A percentile compares a stretch with the other conserved stretches of the same genome.
These are phyloP conservation scores for Channallabes apus DNA, from an alignment of 2,797 vertebrate genomes.

Conservation along the genomic window DNA sequence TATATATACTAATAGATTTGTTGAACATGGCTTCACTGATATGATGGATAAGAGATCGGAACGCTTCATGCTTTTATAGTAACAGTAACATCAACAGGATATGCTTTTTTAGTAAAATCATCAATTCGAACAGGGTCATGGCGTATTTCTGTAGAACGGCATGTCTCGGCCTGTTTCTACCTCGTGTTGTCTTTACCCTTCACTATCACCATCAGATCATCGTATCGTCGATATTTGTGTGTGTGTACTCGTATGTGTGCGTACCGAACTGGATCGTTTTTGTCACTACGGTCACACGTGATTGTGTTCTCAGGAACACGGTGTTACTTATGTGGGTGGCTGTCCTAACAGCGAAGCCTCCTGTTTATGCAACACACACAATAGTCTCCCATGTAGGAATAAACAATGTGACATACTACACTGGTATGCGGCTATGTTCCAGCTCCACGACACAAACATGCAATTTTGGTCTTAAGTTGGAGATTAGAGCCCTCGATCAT, in stretches of 20 bases:
- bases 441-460: slow-evolving; percentile 8
- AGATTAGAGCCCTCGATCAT: background rate
- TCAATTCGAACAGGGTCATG: background rate
- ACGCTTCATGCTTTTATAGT: background rate
- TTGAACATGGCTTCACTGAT: background rate
- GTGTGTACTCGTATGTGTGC: background rate
- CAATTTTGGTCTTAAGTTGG: slow-evolving; percentile 31
- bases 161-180: background rate
- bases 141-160: background rate
- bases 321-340: slow-evolving; percentile 19
- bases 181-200: background rate
- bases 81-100: background rate
- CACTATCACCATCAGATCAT: background rate
- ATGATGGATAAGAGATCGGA: too few species aligned
- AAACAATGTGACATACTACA: slow-evolving; percentile 17
- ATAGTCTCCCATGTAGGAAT: background rate
- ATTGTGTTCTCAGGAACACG: slow-evolving; percentile 5
- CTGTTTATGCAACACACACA: slow-evolving; percentile 24
- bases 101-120: background rate
- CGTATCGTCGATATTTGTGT: background rate
- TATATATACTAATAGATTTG: background rate
- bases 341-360: slow-evolving; percentile 9
- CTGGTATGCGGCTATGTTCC: slow-evolving; percentile 20
- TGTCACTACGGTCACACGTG: slow-evolving; percentile 5
- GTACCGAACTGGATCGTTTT: background rate